Conservation (phyloP, 2,888 invertebrate genomes). For the Caenorhabditis afra region DNA sequence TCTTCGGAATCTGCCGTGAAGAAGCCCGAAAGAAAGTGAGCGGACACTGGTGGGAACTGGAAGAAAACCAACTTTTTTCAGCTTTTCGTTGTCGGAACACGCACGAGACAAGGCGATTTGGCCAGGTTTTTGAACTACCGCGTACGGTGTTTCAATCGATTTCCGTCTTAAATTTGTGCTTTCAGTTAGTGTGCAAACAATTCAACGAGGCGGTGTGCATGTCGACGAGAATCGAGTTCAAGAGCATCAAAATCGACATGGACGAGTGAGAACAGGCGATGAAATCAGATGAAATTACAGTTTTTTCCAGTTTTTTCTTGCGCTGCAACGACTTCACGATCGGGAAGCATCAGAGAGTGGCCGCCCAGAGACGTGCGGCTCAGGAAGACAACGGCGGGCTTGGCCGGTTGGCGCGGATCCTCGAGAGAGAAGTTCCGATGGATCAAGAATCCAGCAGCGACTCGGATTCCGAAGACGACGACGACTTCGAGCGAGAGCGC, state of each 20-base stretch:
- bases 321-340: slow-evolving; percentile 19
- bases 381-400: not conserved
- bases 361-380: not conserved
- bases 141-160: too few relatives aligned
- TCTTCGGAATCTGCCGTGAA: not conserved
- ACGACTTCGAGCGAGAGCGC: too few relatives aligned
- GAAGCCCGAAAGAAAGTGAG: not conserved
- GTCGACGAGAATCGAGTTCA: slow-evolving; percentile 15
- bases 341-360: slow-evolving; percentile 6
- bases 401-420: too few relatives aligned
- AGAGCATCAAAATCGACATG: slow-evolving; percentile 8
- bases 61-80: slow-evolving; percentile 22
- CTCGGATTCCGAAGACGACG: too few relatives aligned
- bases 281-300: not conserved
- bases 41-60: not conserved
- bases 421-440: too few relatives aligned
- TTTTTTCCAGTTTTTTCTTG: slow-evolving; percentile 9
- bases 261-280: slow-evolving; percentile 11
- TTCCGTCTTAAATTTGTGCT: too few relatives aligned
- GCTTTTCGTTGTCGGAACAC: slow-evolving; percentile 6
- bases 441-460: slow-evolving; percentile 6
- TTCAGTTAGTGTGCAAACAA: slow-evolving; percentile 5
- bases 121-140: slow-evolving; percentile 10
- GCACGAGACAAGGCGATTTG: slow-evolving; percentile 29
- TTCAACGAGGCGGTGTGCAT: slow-evolving; percentile 12